These are phyloP conservation scores for Rotaria macrura DNA, from an alignment of 2,888 invertebrate species.

Conservation along the genomic window DNA sequence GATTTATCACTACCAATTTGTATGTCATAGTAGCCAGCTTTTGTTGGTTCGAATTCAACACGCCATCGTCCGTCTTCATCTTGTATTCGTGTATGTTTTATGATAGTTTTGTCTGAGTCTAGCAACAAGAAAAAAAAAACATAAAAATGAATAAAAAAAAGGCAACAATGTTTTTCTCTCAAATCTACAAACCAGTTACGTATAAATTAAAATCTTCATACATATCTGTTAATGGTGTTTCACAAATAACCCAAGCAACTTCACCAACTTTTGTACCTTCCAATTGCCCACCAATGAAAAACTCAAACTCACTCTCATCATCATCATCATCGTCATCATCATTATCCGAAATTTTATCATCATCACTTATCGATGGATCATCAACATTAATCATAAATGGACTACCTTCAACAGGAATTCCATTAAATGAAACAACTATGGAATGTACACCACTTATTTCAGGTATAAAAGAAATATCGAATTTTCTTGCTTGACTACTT, in stretches of 20 bases:
- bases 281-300: slow-evolving; percentile 25
- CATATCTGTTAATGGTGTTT: background rate
- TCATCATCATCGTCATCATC: background rate
- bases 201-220: slow-evolving; percentile 26
- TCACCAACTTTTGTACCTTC: slow-evolving; percentile 26
- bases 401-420: slow-evolving; percentile 20
- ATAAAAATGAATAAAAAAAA: background rate
- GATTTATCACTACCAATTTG: background rate
- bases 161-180: background rate
- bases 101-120: slow-evolving; percentile 22
- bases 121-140: background rate
- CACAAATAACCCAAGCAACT: slow-evolving; percentile 26
- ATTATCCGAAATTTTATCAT: background rate
- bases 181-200: background rate
- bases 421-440: slow-evolving; percentile 45
- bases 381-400: slow-evolving; percentile 54
- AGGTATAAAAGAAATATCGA: slow-evolving; percentile 34
- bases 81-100: slow-evolving; percentile 31
- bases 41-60: slow-evolving; percentile 26
- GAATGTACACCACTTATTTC: slow-evolving; percentile 40
- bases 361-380: slow-evolving; percentile 41
- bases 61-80: slow-evolving; percentile 27
- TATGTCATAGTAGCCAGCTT: slow-evolving; percentile 12
- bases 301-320: background rate
- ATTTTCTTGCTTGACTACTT: slow-evolving; percentile 23